Percentiles rank a stretch among this genome's conserved stretches.
These are phyloP conservation scores for Indicator maculatus DNA, from an alignment of 2,113 vertebrate genomes.

Conservation along the genomic window DNA sequence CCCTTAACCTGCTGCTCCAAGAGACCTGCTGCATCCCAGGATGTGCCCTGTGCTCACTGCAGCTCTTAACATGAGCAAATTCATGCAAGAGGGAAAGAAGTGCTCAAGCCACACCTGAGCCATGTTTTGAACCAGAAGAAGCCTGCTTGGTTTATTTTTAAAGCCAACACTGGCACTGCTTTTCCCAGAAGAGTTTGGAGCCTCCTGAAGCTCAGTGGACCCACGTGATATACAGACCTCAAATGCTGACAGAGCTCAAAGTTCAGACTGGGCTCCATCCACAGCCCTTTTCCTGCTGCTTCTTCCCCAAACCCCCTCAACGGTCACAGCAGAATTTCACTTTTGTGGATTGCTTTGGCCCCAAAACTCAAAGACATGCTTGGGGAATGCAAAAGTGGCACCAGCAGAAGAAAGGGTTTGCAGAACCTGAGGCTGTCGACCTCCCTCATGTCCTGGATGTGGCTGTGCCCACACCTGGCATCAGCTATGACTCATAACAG, in stretches of 20 bases:
- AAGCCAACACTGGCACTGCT: not conserved
- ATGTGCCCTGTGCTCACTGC: not conserved
- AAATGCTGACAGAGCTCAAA: not conserved
- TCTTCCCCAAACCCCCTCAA: not conserved
- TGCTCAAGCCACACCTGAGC: not conserved
- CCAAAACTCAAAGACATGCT: not conserved
- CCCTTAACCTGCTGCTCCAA: not conserved
- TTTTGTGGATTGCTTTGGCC: not conserved
- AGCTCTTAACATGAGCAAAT: fast-evolving
- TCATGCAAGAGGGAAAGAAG: not conserved
- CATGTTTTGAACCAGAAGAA: not conserved
- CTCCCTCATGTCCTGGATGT: fast-evolving
- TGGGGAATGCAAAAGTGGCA: not conserved
- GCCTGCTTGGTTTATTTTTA: not conserved
- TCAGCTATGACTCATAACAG: not conserved
- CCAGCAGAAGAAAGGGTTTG: not conserved
- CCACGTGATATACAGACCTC: not conserved
- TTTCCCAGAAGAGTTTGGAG: not conserved
- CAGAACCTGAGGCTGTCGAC: fast-evolving
- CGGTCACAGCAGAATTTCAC: not conserved
- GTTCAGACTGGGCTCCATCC: not conserved
- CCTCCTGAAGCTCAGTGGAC: not conserved
- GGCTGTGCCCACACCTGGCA: not conserved
- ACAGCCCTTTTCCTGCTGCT: fast-evolving
- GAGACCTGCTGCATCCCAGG: not conserved